Conservation (phyloP, 2,113 vertebrate genomes). For the Mesoclemmys tuberculata region DNA sequence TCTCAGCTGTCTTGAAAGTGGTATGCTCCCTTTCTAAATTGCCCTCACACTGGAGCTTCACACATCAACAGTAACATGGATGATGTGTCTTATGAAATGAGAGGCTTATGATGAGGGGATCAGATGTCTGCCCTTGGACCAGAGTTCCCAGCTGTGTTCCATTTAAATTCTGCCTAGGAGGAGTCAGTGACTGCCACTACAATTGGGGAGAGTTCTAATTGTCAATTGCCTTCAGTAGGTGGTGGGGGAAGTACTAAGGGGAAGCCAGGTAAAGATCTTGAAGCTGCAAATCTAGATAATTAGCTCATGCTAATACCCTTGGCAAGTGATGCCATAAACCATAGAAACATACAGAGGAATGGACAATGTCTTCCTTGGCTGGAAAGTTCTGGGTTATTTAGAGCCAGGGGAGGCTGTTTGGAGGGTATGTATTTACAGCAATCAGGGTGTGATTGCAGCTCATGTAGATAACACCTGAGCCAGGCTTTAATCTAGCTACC, state of each 20-base stretch:
- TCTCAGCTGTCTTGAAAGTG: neutral
- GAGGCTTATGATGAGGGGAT: neutral
- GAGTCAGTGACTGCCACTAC: neutral
- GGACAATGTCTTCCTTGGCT: neutral
- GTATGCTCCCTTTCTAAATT: neutral
- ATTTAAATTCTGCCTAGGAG: neutral
- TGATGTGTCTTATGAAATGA: neutral
- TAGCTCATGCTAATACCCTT: neutral
- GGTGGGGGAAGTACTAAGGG: neutral
- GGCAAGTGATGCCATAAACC: neutral
- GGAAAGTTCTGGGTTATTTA: neutral
- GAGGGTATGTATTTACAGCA: neutral
- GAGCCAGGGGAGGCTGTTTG: neutral
- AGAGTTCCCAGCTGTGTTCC: fast-evolving
- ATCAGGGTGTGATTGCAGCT: neutral
- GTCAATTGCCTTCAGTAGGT: neutral
- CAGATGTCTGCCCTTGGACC: neutral
- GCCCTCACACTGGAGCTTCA: neutral
- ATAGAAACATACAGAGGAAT: neutral
- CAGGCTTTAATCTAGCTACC: neutral
- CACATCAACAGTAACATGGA: fast-evolving
- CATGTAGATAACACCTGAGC: neutral
- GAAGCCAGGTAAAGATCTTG: neutral
- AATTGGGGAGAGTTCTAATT: neutral
- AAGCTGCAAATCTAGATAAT: neutral